A percentile compares a stretch with the other conserved stretches of the same genome.
Conservation (phyloP, 2,797 vertebrate genomes). For the Mus spretus region DNA sequence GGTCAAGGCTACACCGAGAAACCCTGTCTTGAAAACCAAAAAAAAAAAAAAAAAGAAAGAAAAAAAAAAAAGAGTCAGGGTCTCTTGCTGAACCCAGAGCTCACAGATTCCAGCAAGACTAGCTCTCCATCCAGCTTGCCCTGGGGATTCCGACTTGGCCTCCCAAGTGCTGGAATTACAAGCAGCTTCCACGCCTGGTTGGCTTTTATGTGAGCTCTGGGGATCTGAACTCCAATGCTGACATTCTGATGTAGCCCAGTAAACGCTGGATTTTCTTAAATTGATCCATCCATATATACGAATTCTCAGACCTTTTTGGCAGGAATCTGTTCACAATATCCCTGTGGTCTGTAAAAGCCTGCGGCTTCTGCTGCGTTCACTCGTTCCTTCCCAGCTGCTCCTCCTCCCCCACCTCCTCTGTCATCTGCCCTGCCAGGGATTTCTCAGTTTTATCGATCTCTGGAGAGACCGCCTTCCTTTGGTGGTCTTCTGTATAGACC, state of each 20-base stretch:
- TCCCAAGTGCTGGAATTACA: background rate
- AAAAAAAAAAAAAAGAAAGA: too few relatives aligned
- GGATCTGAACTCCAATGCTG: background rate
- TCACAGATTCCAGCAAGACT: background rate
- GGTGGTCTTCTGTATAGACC: slow-evolving; percentile 5
- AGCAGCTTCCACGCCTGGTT: background rate
- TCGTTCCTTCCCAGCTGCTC: background rate
- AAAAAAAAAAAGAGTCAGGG: background rate
- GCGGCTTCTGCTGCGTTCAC: too few relatives aligned
- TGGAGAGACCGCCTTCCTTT: slow-evolving; percentile 8
- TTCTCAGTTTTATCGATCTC: slow-evolving; percentile 6
- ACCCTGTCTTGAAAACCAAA: too few relatives aligned
- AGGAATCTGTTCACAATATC: background rate
- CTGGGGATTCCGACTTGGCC: background rate
- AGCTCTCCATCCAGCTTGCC: background rate
- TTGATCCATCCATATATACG: background rate
- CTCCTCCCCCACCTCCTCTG: background rate
- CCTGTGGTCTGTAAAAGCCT: background rate
- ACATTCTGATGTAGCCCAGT: background rate
- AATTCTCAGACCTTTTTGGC: slow-evolving; percentile 32
- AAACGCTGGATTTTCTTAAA: background rate
- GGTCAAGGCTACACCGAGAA: too few relatives aligned
- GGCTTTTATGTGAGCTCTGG: background rate
- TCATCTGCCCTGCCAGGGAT: background rate
- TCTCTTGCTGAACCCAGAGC: background rate